phyloP scores from a whole-genome alignment of 2,113 vertebrate species.

The Sander vitreus region DNA sequence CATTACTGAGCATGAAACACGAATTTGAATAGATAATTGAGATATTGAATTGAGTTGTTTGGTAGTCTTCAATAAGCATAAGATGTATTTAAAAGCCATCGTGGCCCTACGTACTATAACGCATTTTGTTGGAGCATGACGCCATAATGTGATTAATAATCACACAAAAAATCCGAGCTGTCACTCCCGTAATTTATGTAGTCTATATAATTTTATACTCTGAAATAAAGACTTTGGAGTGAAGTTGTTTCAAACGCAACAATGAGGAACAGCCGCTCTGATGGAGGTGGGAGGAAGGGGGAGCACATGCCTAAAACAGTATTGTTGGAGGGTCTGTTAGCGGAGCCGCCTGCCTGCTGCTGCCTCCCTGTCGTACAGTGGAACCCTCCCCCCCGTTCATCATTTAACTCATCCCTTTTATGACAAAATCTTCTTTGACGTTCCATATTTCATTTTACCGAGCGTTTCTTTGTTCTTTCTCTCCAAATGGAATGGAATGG shows the following conservation, averaged over 20 bases:
- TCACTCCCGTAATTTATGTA: conserved; percentile 31
- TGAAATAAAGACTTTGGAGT: conserved; percentile 64
- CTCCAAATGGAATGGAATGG: no score
- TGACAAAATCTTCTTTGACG: conserved; percentile 54
- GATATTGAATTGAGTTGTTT: conserved; percentile 3
- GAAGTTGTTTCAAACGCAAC: conserved; percentile 77
- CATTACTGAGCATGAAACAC: neutral
- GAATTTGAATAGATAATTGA: conserved; percentile 5
- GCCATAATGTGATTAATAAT: conserved; percentile 25
- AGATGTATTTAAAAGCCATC: neutral
- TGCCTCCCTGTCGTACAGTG: conserved; percentile 82
- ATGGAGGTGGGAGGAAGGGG: conserved; percentile 76
- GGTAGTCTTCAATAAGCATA: neutral
- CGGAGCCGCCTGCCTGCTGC: conserved; percentile 86
- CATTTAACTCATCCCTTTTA: conserved; percentile 58
- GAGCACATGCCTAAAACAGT: conserved; percentile 79
- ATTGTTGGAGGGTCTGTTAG: conserved; percentile 81
- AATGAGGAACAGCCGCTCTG: conserved; percentile 74
- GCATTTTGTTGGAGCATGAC: neutral
- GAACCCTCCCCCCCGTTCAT: conserved; percentile 64
- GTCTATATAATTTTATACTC: conserved; percentile 16
- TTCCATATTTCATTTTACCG: conserved; percentile 35
- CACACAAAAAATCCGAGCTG: conserved; percentile 5
- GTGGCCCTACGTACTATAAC: neutral
- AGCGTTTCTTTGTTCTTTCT: conserved; percentile 3